These are phyloP conservation scores for Cantharis lateralis DNA, from an alignment of 2,888 invertebrate genomes.

Conservation along the genomic window DNA sequence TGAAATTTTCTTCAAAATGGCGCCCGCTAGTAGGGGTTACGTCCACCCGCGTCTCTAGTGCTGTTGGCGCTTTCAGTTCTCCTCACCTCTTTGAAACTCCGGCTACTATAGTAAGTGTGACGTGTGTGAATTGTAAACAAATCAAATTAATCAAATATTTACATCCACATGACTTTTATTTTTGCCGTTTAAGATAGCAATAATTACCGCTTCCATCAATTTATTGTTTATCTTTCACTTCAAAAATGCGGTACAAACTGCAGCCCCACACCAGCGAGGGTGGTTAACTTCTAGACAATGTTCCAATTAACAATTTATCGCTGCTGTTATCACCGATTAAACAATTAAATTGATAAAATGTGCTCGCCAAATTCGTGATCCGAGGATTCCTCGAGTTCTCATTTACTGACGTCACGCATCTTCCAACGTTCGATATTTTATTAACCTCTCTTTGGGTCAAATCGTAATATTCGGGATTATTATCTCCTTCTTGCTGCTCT, in stretches of 20 bases:
- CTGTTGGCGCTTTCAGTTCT: slow-evolving; percentile 34
- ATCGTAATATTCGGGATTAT: slow-evolving; percentile 9
- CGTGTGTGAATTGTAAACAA: slow-evolving; percentile 31
- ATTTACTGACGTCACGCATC: slow-evolving; percentile 32
- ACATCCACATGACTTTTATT: not conserved
- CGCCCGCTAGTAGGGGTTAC: slow-evolving; percentile 38
- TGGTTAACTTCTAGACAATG: not conserved
- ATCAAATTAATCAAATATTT: slow-evolving; percentile 2
- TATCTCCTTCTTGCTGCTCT: slow-evolving; percentile 6
- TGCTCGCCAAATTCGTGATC: not conserved
- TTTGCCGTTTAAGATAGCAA: not conserved
- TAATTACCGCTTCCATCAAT: not conserved
- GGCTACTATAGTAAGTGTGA: slow-evolving; percentile 29
- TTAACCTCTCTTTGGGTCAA: slow-evolving; percentile 30
- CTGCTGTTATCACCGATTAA: not conserved
- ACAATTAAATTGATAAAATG: not conserved
- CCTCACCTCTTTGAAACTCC: slow-evolving; percentile 34
- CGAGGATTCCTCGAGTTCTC: slow-evolving; percentile 14
- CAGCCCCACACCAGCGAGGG: not conserved
- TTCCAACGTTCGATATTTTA: slow-evolving; percentile 38
- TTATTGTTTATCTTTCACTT: not conserved
- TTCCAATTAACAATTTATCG: not conserved
- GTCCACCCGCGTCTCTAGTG: slow-evolving; percentile 36
- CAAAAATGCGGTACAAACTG: not conserved
- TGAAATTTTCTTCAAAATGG: slow-evolving; percentile 47